phyloP scores from a whole-genome alignment of 1,140 invertebrate species.

The Radopholus similis region DNA sequence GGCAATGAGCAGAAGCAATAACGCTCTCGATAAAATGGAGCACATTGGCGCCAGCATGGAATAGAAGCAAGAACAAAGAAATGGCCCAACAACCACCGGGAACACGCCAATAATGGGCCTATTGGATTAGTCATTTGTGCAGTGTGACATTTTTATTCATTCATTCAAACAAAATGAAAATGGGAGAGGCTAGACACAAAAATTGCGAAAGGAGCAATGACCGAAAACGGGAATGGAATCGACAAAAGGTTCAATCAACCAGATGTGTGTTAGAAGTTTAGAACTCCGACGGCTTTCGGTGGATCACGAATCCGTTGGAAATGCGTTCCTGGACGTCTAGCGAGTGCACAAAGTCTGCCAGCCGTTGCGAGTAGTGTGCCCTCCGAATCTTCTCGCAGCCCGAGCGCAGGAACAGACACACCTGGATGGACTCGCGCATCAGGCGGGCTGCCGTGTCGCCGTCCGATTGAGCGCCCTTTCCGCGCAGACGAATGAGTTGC shows the following conservation, averaged over 20 bases:
- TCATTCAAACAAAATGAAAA: not conserved
- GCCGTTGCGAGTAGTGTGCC: not conserved
- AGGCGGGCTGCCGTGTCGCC: not conserved
- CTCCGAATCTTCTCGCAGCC: conserved; percentile 5
- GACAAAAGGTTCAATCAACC: not conserved
- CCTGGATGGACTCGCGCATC: conserved; percentile 4
- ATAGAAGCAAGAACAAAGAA: too few relatives aligned
- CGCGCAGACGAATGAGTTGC: too few relatives aligned
- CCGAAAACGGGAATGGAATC: not conserved
- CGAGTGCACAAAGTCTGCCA: conserved; percentile 7
- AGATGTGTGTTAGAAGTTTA: not conserved
- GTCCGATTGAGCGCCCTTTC: not conserved
- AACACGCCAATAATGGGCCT: too few relatives aligned
- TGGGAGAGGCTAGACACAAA: not conserved
- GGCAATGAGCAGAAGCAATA: too few relatives aligned
- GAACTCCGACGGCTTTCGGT: not conserved
- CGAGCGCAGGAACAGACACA: conserved; percentile 4
- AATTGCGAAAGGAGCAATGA: not conserved
- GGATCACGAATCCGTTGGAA: conserved; percentile 3
- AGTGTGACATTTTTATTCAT: not conserved
- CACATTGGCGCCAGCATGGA: too few relatives aligned
- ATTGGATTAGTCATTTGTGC: not conserved
- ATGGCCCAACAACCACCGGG: too few relatives aligned
- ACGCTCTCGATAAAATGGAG: too few relatives aligned
- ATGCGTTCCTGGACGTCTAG: conserved; percentile 3